phyloP scores from a whole-genome alignment of 2,113 vertebrate genomes.

The Crotalus helleri region DNA sequence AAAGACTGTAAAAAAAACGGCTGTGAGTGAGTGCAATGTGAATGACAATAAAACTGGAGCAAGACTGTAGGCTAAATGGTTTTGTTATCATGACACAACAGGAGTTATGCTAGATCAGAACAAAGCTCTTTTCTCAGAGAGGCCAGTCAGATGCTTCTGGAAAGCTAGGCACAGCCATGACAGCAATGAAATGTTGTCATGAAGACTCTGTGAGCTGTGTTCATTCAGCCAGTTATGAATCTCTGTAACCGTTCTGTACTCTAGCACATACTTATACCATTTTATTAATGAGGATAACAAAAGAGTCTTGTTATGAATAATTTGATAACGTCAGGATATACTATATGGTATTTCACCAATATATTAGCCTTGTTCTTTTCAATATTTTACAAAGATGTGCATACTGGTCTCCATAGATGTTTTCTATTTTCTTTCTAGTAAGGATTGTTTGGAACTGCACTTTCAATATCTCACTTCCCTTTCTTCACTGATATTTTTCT shows the following conservation, averaged over 20 bases:
- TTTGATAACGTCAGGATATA: neutral
- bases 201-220: neutral
- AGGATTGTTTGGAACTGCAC: neutral
- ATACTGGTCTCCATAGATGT: neutral
- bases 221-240: neutral
- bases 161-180: neutral
- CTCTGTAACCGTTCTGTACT: neutral
- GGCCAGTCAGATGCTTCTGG: neutral
- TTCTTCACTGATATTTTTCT: neutral
- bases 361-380: neutral
- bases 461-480: neutral
- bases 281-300: neutral
- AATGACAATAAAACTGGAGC: slow-evolving; percentile 6
- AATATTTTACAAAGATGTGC: neutral
- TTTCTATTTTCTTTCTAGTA: neutral
- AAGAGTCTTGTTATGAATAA: neutral
- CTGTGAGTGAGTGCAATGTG: neutral
- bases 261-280: neutral
- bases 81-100: neutral
- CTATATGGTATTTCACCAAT: neutral
- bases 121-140: neutral
- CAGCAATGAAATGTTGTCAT: neutral
- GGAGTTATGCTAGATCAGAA: neutral
- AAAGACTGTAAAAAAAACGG: slow-evolving; percentile 9
- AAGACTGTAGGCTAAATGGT: neutral